These are phyloP conservation scores for Caprella mutica DNA, from an alignment of 2,888 invertebrate species.

Conservation along the genomic window DNA sequence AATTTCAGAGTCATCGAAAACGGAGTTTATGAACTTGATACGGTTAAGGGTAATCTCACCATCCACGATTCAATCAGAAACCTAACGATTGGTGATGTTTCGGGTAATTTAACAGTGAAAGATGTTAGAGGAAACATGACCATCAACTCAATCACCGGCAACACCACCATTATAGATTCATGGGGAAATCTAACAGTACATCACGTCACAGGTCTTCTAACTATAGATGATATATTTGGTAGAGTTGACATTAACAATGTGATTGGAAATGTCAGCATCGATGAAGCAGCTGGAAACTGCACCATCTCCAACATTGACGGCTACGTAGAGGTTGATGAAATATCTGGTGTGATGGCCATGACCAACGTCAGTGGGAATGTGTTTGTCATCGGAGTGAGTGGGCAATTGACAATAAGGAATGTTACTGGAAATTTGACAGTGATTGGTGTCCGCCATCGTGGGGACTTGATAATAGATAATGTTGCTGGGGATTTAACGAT, in stretches of 20 bases:
- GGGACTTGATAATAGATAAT: slow-evolving; percentile 7
- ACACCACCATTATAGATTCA: slow-evolving; percentile 1
- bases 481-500: slow-evolving; percentile 3
- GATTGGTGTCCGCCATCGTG: neutral
- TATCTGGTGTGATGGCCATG: slow-evolving; percentile 3
- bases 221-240: slow-evolving; percentile 7
- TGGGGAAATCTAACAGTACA: slow-evolving; percentile 2
- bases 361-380: slow-evolving; percentile 5
- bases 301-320: neutral
- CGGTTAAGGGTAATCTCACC: neutral
- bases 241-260: neutral
- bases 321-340: neutral
- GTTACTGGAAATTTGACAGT: slow-evolving; percentile 8
- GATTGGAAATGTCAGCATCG: slow-evolving; percentile 4
- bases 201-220: neutral
- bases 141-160: slow-evolving; percentile 3
- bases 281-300: neutral
- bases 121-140: slow-evolving; percentile 3
- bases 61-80: slow-evolving; percentile 7
- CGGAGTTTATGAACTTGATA: neutral
- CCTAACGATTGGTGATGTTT: neutral
- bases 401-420: neutral
- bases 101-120: slow-evolving; percentile 1
- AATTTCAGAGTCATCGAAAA: neutral
- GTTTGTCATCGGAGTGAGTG: slow-evolving; percentile 8